Base-by-base conservation (phyloP, 1,140 invertebrate genomes). In the Leguminivora glycinivorella region DNA sequence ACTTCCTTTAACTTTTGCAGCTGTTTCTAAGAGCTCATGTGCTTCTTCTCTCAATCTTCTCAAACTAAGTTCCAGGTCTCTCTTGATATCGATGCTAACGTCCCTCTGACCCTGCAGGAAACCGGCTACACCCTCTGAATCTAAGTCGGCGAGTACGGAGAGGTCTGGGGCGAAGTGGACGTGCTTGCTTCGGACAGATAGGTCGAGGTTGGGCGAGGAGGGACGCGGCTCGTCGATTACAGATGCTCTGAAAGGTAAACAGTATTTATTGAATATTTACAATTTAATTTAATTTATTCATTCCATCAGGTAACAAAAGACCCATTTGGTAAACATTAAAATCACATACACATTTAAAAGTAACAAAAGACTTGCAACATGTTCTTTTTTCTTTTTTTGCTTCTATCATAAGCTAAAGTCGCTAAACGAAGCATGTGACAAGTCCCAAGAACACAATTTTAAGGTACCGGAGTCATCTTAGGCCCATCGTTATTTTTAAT, bases 111-210 rank as follows among this genome's bases (percentile, higher is more conserved):
- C 77, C 56, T 80, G 81, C 25, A 88, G 72, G 76, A 83, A 85
- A 12, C 77, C 82, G 2, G 83, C 76, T 9, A 91, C 80, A n/a
- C 83, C 84, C 5, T 93, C 92, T 43, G 90, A 92, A 47, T 94
- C 93, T 25, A 95, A 88, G 4, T 94, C 93, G 7, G 92, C 91
- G n/a, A 94, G 81, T 31, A 96, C 93, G 68, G 93, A 93, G 0
- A 95, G 93, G 81, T 96, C 93, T 0, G 95, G 95, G 2, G 95
- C 94, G 79, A 96, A 94, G 76, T 95, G 94, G 17, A 95, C 93
- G 77, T 93, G 91, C 75, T 93, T 93, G 4, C 92, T 81, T 69
- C 90, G 83, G 1, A 86, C 73, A 10, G 81, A 29, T 60, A 83
- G 87, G 56, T 70, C 60, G 14, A 72, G 24, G 66, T 79, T 77